Conservation (phyloP, 2,797 vertebrate species). For the Cetoscarus ocellatus region DNA sequence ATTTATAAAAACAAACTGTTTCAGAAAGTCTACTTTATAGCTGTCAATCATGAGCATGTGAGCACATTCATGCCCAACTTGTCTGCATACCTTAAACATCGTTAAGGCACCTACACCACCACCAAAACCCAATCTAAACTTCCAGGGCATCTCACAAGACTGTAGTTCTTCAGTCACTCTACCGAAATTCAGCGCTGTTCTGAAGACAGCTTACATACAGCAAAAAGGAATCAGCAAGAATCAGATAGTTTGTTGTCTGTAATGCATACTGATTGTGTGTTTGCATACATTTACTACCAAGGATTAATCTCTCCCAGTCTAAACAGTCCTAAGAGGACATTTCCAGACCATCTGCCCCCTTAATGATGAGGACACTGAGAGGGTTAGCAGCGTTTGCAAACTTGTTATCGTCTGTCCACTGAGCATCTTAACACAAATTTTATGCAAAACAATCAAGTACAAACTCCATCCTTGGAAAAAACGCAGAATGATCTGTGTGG, state of each 20-base stretch:
- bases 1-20: too few species aligned
- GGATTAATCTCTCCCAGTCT: slow-evolving; percentile 23
- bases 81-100: too few species aligned
- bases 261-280: not conserved
- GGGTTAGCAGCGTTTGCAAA: not conserved
- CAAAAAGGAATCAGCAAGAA: not conserved
- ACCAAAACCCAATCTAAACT: not conserved
- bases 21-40: too few species aligned
- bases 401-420: not conserved
- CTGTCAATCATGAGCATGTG: too few species aligned
- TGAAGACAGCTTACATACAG: too few species aligned
- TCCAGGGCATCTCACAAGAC: not conserved
- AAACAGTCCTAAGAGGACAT: slow-evolving; percentile 17
- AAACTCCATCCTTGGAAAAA: not conserved
- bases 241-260: not conserved
- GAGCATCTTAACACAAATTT: not conserved
- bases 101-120: too few species aligned
- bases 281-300: not conserved
- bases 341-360: slow-evolving; percentile 25
- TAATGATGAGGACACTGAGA: slow-evolving; percentile 21
- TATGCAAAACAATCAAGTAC: not conserved
- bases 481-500: not conserved
- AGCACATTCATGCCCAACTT: too few species aligned
- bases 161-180: not conserved
- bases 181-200: not conserved